These are phyloP conservation scores for Eulacestoma nigropectus DNA, from an alignment of 2,113 vertebrate species.

Conservation along the genomic window DNA sequence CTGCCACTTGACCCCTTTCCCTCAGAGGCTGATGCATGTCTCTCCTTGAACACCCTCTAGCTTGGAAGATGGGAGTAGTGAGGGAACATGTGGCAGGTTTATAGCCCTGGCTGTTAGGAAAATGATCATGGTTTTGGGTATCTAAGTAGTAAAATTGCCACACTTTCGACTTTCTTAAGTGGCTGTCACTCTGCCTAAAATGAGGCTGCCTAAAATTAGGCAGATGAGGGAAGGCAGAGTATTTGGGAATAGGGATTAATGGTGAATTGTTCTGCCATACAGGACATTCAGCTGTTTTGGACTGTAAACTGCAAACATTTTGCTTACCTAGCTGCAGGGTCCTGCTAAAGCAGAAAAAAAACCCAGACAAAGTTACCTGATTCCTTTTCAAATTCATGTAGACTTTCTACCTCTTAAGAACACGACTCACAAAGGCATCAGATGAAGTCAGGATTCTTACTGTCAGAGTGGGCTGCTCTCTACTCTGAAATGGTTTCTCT, in stretches of 20 bases:
- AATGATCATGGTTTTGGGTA: not conserved
- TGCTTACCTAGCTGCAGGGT: not conserved
- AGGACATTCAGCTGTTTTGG: not conserved
- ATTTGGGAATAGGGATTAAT: not conserved
- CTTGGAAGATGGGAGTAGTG: not conserved
- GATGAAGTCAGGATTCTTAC: not conserved
- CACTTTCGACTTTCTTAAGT: not conserved
- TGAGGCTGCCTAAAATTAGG: not conserved
- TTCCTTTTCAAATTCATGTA: not conserved
- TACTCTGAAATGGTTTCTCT: not conserved
- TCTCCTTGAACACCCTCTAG: slow-evolving; percentile 43
- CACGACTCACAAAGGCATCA: not conserved
- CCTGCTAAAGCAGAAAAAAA: not conserved
- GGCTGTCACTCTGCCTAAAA: not conserved
- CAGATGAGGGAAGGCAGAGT: not conserved
- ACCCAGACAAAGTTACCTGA: not conserved
- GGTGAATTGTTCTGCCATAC: not conserved
- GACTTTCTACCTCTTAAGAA: not conserved
- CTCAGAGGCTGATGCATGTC: not conserved
- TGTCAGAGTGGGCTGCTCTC: not conserved
- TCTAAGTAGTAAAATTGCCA: not conserved
- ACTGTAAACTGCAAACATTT: not conserved
- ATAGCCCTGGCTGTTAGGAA: not conserved
- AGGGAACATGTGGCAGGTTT: not conserved
- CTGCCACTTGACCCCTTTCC: not conserved